A percentile compares a stretch with the other conserved stretches of the same genome.
Conservation (phyloP, 2,888 invertebrate genomes). For the Smittia aterrima region DNA sequence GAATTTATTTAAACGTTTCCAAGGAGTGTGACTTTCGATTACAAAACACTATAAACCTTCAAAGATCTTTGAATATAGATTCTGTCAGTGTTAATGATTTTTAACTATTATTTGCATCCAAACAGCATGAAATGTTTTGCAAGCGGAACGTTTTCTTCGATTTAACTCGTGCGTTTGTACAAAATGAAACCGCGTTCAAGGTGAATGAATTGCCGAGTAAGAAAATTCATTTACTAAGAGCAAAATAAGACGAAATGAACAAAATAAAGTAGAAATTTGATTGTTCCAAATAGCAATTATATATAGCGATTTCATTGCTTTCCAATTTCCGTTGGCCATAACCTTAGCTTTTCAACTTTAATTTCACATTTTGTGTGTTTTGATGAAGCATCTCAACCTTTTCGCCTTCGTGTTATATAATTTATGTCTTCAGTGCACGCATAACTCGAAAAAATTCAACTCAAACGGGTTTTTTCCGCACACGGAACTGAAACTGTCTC, state of each 20-base stretch:
- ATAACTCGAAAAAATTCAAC: constrained; percentile 22
- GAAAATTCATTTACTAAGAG: background rate
- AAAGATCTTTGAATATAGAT: too few species aligned
- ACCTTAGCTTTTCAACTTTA: constrained; percentile 8
- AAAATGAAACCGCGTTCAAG: background rate
- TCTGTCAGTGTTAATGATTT: too few species aligned
- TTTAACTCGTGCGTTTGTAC: background rate
- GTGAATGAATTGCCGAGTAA: background rate
- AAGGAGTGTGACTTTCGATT: too few species aligned
- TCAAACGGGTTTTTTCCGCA: constrained; percentile 30
- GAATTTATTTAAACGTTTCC: too few species aligned
- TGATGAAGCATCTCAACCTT: background rate
- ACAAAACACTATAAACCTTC: too few species aligned
- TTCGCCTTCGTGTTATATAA: background rate
- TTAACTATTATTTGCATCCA: too few species aligned
- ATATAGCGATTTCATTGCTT: background rate
- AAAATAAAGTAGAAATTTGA: constrained; percentile 14
- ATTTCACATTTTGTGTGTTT: background rate
- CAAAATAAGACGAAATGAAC: background rate
- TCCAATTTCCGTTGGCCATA: constrained; percentile 8
- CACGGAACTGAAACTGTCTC: constrained; percentile 29
- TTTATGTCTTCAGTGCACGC: background rate
- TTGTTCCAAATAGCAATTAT: background rate
- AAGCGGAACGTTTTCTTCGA: background rate
- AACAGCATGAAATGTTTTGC: background rate